Evolutionary conservation across 2,888 invertebrate species (phyloP).

Genomic region (Stictocephala bisonia): DNA sequence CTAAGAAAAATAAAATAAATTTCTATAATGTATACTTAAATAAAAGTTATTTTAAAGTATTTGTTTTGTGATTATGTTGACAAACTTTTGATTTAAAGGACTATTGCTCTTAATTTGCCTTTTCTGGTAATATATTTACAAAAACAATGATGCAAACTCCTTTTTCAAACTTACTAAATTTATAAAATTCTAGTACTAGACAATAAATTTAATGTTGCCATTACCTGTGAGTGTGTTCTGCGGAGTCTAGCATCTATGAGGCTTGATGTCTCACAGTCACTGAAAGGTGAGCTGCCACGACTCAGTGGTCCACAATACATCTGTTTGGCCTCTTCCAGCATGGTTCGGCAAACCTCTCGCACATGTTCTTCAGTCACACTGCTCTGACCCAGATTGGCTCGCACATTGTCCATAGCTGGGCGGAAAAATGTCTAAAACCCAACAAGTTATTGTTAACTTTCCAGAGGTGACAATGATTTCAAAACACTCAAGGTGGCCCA

Average conservation of each 20-base stretch:
- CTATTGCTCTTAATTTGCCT: not conserved
- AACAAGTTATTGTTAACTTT: no score
- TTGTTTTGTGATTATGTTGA: not conserved
- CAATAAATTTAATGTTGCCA: not conserved
- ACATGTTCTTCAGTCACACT: slow-evolving; percentile 80
- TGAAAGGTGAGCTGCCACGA: slow-evolving; percentile 48
- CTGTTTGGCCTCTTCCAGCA: slow-evolving; percentile 81
- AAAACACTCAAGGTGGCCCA: no score
- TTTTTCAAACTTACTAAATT: no score
- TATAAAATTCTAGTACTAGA: not conserved
- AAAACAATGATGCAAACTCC: no score
- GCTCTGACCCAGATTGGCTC: slow-evolving; percentile 78
- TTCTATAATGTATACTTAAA: not conserved
- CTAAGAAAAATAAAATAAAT: no score
- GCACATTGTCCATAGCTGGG: slow-evolving; percentile 82
- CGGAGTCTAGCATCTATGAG: slow-evolving; percentile 41
- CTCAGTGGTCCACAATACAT: slow-evolving; percentile 60
- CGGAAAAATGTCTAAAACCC: slow-evolving; percentile 80
- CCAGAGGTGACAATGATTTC: no score
- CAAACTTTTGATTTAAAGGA: not conserved
- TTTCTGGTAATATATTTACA: not conserved
- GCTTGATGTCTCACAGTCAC: slow-evolving; percentile 44
- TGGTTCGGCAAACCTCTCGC: slow-evolving; percentile 78
- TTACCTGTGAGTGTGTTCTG: slow-evolving; percentile 43
- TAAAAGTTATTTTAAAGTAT: not conserved